Percentiles rank a stretch among this genome's conserved stretches.
phyloP scores from a whole-genome alignment of 2,113 vertebrate genomes.

The Silurus asotus region DNA sequence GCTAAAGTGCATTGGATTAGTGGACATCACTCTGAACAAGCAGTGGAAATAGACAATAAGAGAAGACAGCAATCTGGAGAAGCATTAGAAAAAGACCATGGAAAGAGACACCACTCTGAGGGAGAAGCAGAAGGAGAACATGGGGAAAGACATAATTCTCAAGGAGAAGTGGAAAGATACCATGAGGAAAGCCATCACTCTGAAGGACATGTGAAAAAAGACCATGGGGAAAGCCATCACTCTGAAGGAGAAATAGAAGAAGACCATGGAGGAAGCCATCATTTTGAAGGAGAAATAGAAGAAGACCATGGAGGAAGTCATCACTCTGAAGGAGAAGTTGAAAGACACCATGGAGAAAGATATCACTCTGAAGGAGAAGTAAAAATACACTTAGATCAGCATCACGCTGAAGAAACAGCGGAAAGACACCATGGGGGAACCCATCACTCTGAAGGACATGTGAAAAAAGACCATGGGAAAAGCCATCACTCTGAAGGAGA shows the following conservation, averaged over 20 bases:
- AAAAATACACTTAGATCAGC: too few relatives aligned
- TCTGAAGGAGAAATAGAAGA: background rate
- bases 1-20: background rate
- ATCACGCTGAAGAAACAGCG: too few relatives aligned
- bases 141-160: background rate
- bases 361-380: background rate
- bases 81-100: background rate
- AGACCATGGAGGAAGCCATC: background rate
- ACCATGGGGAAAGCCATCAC: background rate
- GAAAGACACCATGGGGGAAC: background rate
- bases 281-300: constrained; percentile 10
- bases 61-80: background rate
- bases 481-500: background rate
- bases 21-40: background rate
- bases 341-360: background rate
- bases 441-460: background rate
- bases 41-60: background rate
- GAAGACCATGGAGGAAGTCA: background rate
- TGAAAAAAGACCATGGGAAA: background rate
- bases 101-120: constrained; percentile 15
- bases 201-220: background rate
- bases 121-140: background rate
- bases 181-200: background rate
- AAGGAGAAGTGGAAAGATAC: background rate
- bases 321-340: background rate